A percentile compares a stretch with the other conserved stretches of the same genome.
Evolutionary conservation across 2,888 invertebrate species (phyloP).

Genomic region (Cephalotes varians): DNA sequence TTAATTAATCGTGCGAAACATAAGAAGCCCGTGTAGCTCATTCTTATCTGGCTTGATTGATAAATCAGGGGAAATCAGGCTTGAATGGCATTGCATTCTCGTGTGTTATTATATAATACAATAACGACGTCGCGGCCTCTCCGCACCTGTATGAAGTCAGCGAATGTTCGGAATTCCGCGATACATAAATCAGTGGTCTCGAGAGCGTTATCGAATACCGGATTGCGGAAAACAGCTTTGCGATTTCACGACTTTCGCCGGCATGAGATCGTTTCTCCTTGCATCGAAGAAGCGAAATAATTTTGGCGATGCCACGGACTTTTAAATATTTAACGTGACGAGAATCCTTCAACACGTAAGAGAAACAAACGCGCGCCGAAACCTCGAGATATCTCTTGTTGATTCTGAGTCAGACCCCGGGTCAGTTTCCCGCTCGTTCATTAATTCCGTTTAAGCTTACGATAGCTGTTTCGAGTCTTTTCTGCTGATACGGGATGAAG

Average conservation of each 20-base stretch:
- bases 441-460: constrained; percentile 7
- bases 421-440: constrained; percentile 41
- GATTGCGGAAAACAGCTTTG: constrained; percentile 35
- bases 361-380: constrained; percentile 14
- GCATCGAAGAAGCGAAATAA: constrained; percentile 9
- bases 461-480: not conserved
- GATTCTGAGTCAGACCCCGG: constrained; percentile 30
- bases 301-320: constrained; percentile 12
- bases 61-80: constrained; percentile 19
- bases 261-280: not conserved
- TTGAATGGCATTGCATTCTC: constrained; percentile 23
- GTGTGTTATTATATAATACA: constrained; percentile 16
- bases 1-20: constrained; percentile 25
- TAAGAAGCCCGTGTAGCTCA: not conserved
- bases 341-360: constrained; percentile 13
- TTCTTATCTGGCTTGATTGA: constrained; percentile 41
- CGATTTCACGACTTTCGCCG: constrained; percentile 34
- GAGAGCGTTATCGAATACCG: constrained; percentile 15
- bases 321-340: constrained; percentile 47
- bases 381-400: not conserved
- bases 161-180: constrained; percentile 24
- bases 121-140: not conserved
- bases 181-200: constrained; percentile 25
- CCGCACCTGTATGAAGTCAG: constrained; percentile 30
- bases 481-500: not conserved